Evolutionary conservation across 2,113 vertebrate species (phyloP).

Genomic region (zebrafish (Danio rerio)): GRCz12tu NC_133189.1:37597001-37597500

Average conservation of each 20-base stretch:
- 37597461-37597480: not conserved
- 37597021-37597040: constrained; percentile 66
- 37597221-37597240: not conserved
- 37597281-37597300: constrained; percentile 63
- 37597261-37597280: constrained; percentile 77
- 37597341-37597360: constrained; percentile 58
- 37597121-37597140: not conserved
- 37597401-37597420: not conserved
- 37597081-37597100: not conserved
- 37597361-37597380: constrained; percentile 71
- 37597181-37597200: not conserved
- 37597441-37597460: not conserved
- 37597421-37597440: not conserved
- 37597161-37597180: not conserved
- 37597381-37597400: not conserved
- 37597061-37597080: not conserved
- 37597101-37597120: not conserved
- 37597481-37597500: not conserved
- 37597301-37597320: constrained; percentile 75
- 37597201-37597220: no score
- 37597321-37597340: constrained; percentile 76
- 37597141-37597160: not conserved
- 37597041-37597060: not conserved
- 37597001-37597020: constrained; percentile 66
- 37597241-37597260: constrained; percentile 21